Evolutionary conservation across 2,888 invertebrate genomes (phyloP).

Genomic region (Erannis defoliaria): DNA sequence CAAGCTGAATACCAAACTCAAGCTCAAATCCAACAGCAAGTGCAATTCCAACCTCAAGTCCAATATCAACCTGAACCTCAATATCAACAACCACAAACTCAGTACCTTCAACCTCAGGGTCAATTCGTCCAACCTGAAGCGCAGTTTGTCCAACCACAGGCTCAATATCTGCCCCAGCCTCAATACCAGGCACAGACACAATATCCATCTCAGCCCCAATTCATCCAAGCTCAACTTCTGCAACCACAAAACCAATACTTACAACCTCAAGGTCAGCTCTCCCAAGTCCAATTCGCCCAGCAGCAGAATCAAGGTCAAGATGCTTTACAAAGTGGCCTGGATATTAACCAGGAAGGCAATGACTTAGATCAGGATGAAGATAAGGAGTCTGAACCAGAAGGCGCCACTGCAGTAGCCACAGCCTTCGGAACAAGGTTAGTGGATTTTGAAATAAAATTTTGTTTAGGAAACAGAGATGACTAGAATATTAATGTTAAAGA

Average conservation of each 20-base stretch:
- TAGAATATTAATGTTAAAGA: slow-evolving; percentile 21
- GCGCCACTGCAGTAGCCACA: slow-evolving; percentile 75
- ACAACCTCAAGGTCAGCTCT: slow-evolving; percentile 13
- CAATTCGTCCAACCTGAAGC: slow-evolving; percentile 37
- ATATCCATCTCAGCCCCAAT: slow-evolving; percentile 25
- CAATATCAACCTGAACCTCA: slow-evolving; percentile 45
- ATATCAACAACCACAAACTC: slow-evolving; percentile 44
- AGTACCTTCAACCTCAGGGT: slow-evolving; percentile 44
- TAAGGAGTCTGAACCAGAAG: slow-evolving; percentile 53
- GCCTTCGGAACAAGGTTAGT: slow-evolving; percentile 80
- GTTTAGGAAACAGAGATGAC: slow-evolving; percentile 8
- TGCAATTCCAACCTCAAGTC: slow-evolving; percentile 22
- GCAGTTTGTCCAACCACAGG: slow-evolving; percentile 46
- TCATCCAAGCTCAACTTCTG: slow-evolving; percentile 45
- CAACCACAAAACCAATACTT: slow-evolving; percentile 34
- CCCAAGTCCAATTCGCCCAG: slow-evolving; percentile 42
- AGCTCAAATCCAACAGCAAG: slow-evolving; percentile 29
- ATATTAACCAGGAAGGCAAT: slow-evolving; percentile 74
- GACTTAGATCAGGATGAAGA: slow-evolving; percentile 65
- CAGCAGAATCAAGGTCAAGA: slow-evolving; percentile 56
- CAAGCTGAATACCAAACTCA: slow-evolving; percentile 14
- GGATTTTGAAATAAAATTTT: slow-evolving; percentile 36
- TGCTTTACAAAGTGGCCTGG: slow-evolving; percentile 72
- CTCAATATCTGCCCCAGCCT: slow-evolving; percentile 34
- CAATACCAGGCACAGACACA: slow-evolving; percentile 43